Evolutionary conservation across 1,140 invertebrate genomes (phyloP).

Genomic region (Drosophila athabasca): DNA sequence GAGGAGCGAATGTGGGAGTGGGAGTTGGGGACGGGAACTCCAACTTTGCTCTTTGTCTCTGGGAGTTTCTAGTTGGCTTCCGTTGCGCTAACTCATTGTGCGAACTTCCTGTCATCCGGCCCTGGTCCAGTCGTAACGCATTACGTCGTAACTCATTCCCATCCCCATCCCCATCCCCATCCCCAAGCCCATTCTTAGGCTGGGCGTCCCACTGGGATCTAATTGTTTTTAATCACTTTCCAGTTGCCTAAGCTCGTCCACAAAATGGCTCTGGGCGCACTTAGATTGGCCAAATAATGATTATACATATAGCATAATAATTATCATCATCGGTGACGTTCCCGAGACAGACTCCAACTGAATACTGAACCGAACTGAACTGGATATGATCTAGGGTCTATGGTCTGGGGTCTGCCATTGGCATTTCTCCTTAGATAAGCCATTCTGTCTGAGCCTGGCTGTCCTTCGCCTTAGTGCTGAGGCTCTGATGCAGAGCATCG

Average conservation of each 20-base stretch:
- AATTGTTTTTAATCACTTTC: conserved; percentile 80
- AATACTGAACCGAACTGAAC: background rate
- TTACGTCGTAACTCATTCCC: conserved; percentile 30
- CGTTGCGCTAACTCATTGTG: conserved; percentile 75
- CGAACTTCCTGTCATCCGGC: conserved; percentile 75
- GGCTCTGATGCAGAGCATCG: no score
- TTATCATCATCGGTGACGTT: conserved; percentile 22
- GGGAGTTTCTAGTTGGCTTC: conserved; percentile 60
- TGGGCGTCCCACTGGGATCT: conserved; percentile 20
- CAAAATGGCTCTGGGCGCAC: conserved; percentile 40
- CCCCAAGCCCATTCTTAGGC: background rate
- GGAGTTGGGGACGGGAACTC: conserved; percentile 2
- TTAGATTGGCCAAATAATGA: conserved; percentile 66
- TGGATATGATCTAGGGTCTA: no score
- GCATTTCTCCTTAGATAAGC: conserved; percentile 29
- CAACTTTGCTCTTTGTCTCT: conserved; percentile 48
- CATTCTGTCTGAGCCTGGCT: background rate
- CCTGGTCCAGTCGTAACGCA: conserved; percentile 15
- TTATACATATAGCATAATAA: conserved; percentile 58
- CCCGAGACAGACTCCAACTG: no score
- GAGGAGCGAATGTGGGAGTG: background rate
- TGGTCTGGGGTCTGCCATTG: conserved; percentile 14
- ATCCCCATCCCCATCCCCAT: background rate
- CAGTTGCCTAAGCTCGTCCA: conserved; percentile 37
- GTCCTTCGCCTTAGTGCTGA: no score